Base-by-base conservation (phyloP, 2,888 invertebrate genomes). In the Kuschelorhynchus macadamiae region DNA sequence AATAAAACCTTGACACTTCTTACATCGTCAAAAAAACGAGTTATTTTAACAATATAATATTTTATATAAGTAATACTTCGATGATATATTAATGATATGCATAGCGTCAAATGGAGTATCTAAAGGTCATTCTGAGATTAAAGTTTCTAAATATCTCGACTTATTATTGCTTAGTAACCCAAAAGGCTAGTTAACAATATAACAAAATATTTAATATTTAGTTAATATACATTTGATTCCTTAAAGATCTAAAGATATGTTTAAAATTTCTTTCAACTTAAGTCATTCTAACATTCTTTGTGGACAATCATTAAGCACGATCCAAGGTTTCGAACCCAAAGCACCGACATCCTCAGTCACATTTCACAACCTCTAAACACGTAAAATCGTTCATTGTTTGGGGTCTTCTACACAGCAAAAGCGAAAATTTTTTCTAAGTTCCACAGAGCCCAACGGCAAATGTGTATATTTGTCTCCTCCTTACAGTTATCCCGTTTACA, bases 321-420 rank as follows among this genome's bases (percentile, higher is more conserved):
- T 33, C 17, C 53, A 56, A 67, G 50, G 52, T 68, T 68, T 59
- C 52, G 21, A 46, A 44, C 53, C 63, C 68, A 68, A 68, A 63
- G 68, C 59, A 52, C 59, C 68, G 33, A n/a, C 59, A 30, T 63
- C 39, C 57, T 68, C 66, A 63, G 68, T 68, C 63, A 53, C 53
- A 56, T 53, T 25, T 68, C 68, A 68, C 67, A 68, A 67, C 63
- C 68, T 67, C 63, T 62, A 63, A 39, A 55, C 36, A 49, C 55
- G 36, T 20, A 41, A 20, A 21, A 30, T 64, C 50, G 41, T 30
- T 56, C 52, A 33, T 46, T 56, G 44, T 46, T 42, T 42, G 47
- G 60, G 63, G 59, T 68, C 63, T 50, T 68, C 68, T 68, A 68
- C 63, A 68, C 63, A 68, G 63, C 63, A 59, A 68, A 39, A 68